phyloP scores from a whole-genome alignment of 2,113 vertebrate genomes.

The Oriolus oriolus region DNA sequence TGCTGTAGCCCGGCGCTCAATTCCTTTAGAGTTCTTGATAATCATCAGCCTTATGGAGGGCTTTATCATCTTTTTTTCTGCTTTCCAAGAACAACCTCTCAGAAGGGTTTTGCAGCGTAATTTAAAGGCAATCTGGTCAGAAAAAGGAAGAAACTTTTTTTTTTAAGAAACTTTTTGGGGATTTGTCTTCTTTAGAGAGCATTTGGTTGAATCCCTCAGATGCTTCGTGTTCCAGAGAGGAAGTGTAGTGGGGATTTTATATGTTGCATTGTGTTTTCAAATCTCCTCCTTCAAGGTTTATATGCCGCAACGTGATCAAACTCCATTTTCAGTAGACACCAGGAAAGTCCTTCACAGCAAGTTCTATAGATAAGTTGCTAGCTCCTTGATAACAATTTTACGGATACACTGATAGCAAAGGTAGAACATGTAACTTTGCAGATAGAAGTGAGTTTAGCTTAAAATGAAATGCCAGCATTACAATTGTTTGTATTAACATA shows the following conservation, averaged over 20 bases:
- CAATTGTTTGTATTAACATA: background rate
- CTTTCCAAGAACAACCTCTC: constrained; percentile 39
- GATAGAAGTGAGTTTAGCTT: background rate
- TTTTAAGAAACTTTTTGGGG: background rate
- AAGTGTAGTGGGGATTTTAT: background rate
- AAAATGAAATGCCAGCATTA: background rate
- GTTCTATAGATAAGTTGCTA: background rate
- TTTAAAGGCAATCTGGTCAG: constrained; percentile 14
- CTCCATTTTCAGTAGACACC: background rate
- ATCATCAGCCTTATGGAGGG: constrained; percentile 44
- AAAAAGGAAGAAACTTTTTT: background rate
- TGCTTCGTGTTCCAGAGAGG: background rate
- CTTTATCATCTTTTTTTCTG: background rate
- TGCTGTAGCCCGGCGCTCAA: background rate
- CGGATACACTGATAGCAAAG: background rate
- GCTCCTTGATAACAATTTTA: background rate
- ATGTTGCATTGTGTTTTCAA: background rate
- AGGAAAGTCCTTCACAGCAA: background rate
- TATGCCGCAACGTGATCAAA: background rate
- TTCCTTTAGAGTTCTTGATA: constrained; percentile 55
- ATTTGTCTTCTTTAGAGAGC: background rate
- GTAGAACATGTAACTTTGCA: background rate
- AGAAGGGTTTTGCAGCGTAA: constrained; percentile 24
- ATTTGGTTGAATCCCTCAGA: background rate
- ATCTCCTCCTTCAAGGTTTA: background rate